A percentile compares a stretch with the other conserved stretches of the same genome.
Evolutionary conservation across 2,113 vertebrate genomes (phyloP).

Genomic region (Sceloporus undulatus): DNA sequence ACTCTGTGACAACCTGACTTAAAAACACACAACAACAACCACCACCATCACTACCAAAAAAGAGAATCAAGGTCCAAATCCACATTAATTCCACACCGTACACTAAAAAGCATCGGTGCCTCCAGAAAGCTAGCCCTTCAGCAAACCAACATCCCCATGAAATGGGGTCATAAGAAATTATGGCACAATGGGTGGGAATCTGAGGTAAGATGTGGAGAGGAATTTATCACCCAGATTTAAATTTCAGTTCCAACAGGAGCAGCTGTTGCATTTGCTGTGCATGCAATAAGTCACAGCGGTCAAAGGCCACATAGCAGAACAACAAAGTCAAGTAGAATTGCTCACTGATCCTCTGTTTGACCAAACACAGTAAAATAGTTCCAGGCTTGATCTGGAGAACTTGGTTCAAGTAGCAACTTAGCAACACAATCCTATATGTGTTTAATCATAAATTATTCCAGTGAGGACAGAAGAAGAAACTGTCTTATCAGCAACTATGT

Average conservation of each 20-base stretch:
- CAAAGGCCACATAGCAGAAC: background rate
- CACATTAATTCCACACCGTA: background rate
- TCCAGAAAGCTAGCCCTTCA: background rate
- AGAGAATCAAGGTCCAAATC: background rate
- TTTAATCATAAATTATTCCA: too few relatives aligned
- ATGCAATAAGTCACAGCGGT: background rate
- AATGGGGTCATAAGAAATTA: background rate
- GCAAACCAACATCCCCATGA: background rate
- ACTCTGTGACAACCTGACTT: too few relatives aligned
- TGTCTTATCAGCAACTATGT: too few relatives aligned
- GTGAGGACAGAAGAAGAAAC: too few relatives aligned
- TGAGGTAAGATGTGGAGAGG: background rate
- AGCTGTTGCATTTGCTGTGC: rapidly evolving
- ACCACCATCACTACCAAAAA: background rate
- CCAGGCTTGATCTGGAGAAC: too few relatives aligned
- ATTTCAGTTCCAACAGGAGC: background rate
- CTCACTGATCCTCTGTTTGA: background rate
- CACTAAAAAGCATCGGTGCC: background rate
- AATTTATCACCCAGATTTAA: slow-evolving; percentile 14
- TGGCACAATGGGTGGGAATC: background rate
- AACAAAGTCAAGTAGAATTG: background rate
- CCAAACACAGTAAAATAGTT: background rate
- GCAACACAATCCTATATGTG: too few relatives aligned
- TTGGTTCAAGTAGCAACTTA: too few relatives aligned
- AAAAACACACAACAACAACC: slow-evolving; percentile 2